These are phyloP conservation scores for Gnathonemus longibarbis DNA, from an alignment of 2,113 vertebrate genomes.

Conservation along the genomic window DNA sequence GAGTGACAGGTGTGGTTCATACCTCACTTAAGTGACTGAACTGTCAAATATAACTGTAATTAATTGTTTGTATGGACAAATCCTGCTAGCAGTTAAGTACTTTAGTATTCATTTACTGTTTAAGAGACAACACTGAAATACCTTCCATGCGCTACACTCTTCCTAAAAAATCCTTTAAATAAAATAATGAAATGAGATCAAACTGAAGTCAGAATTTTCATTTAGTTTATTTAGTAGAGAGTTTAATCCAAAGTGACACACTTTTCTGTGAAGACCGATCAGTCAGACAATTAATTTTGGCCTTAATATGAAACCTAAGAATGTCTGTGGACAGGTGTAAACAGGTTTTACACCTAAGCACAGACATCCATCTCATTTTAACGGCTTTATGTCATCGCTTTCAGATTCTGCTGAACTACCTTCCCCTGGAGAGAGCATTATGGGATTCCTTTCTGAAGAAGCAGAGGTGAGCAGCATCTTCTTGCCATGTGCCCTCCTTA, in stretches of 20 bases:
- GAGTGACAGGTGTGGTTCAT: neutral
- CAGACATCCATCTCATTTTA: neutral
- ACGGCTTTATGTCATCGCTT: slow-evolving; percentile 1
- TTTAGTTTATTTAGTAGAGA: neutral
- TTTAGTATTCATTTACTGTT: neutral
- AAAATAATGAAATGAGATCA: neutral
- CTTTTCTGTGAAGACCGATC: neutral
- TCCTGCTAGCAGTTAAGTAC: neutral
- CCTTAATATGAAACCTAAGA: neutral
- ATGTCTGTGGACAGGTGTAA: neutral
- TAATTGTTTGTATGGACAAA: neutral
- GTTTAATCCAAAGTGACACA: neutral
- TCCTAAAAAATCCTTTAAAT: no score
- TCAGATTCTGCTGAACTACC: slow-evolving; percentile 92
- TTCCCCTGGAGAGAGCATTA: slow-evolving; percentile 76
- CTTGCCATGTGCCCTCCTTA: neutral
- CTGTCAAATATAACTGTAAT: neutral
- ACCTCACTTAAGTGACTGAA: neutral
- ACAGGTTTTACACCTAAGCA: neutral
- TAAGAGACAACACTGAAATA: neutral
- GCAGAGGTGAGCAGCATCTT: slow-evolving; percentile 71
- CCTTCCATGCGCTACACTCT: neutral
- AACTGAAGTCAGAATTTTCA: neutral
- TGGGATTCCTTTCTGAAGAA: slow-evolving; percentile 86
- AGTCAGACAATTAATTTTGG: neutral